These are phyloP conservation scores for Nomada ferruginata DNA, from an alignment of 2,888 invertebrate genomes.

Conservation along the genomic window DNA sequence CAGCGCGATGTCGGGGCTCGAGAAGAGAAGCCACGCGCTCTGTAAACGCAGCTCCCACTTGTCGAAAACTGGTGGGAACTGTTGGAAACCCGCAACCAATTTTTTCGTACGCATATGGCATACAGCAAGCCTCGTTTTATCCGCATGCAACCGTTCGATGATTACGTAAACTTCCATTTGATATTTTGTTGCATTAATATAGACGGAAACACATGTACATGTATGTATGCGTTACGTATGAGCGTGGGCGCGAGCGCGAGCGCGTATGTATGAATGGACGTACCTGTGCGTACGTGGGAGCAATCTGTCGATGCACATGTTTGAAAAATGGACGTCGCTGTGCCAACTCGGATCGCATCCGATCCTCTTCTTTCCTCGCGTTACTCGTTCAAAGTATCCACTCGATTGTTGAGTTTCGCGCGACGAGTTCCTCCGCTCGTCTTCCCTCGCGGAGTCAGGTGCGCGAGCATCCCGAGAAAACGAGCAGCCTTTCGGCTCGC, in stretches of 20 bases:
- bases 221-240: neutral
- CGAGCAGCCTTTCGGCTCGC: too few species aligned
- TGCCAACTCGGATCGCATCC: neutral
- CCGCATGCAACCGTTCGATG: conserved; percentile 40
- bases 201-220: neutral
- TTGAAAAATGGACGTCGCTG: neutral
- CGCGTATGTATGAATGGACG: neutral
- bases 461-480: too few species aligned
- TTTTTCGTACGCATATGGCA: conserved; percentile 22
- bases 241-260: neutral
- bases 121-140: conserved; percentile 28
- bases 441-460: too few species aligned
- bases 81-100: conserved; percentile 4
- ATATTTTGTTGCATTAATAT: conserved; percentile 20
- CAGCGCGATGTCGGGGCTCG: neutral
- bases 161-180: conserved; percentile 5
- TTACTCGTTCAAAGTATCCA: too few species aligned
- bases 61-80: neutral
- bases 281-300: neutral
- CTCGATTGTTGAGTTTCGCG: too few species aligned
- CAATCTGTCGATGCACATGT: conserved; percentile 10
- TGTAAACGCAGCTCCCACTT: neutral
- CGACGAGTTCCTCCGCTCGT: too few species aligned
- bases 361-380: too few species aligned
- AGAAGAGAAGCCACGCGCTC: neutral